Evolutionary conservation across 2,888 invertebrate species (phyloP), one percentile per base, ranked within the genome.

Genomic region (Drosophila paranaensis): DNA sequence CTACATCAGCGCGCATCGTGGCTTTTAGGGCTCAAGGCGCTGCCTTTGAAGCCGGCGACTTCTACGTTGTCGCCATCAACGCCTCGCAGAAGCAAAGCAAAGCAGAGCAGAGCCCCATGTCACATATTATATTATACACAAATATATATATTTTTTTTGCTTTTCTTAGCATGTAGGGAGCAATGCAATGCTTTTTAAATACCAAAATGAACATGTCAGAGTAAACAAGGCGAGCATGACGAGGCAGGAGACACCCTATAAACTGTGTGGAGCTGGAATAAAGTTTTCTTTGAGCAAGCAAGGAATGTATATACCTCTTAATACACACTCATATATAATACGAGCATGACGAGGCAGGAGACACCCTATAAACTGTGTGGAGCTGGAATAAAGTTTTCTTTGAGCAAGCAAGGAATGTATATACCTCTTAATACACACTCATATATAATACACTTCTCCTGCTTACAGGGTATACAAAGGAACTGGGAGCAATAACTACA

Each of bases 1-100:
- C 75, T 56, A 70, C 51, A 60, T 53, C 56, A 75, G 60, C 61
- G 56, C 61, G 60, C 71, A 60, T 46, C 43, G 70, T 78, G 70
- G 74, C 56, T 70, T 82, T 70, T 51, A 39, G 30, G 37, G 74
- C 80, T 79, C 51, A 60, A 50, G 88, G 79, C 73, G 63, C 48
- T 63, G 73, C 71, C 83, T 89, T 89, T 89, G 90, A 89, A 74
- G 86, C 57, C 48, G 57, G 43, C 60, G 50, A 66, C 65, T 61
- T 70, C 70, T 61, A 60, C 54, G 74, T 69, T 27, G 60, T 60
- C 46, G 79, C 60, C 81, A 80, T 82, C 86, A 88, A 80, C 82
- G 86, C 82, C 88, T 82, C 68, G 68, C 64, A 72, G 48, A 35
- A 45, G 39, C 37, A 53, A 30, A 20, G 11, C 39, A 25, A 45